Conservation (phyloP, 2,113 vertebrate genomes). For the Phaethornis superciliosus region DNA sequence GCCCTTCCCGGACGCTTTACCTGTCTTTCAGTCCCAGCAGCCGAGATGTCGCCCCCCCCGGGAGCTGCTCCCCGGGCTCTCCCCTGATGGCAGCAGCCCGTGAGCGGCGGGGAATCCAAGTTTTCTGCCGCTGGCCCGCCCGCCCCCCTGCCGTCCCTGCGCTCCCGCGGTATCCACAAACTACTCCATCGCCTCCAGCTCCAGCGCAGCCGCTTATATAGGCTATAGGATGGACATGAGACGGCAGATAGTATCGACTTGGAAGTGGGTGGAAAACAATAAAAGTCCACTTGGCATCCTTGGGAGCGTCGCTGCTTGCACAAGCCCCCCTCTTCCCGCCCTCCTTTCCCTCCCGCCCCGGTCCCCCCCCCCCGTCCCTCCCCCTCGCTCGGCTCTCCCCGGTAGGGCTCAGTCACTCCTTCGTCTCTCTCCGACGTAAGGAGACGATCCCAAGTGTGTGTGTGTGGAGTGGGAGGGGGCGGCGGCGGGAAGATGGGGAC, state of each 20-base stretch:
- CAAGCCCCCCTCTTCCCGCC: neutral
- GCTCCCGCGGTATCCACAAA: neutral
- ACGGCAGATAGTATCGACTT: constrained; percentile 63
- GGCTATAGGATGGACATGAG: constrained; percentile 60
- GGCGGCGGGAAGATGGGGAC: neutral
- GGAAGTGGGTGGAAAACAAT: constrained; percentile 69
- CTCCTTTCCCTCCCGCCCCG: neutral
- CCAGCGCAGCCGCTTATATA: constrained; percentile 67
- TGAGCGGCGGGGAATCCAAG: neutral
- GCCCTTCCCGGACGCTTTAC: neutral
- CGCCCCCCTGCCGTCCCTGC: neutral
- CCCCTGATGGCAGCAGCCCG: neutral
- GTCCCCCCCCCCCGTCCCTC: neutral
- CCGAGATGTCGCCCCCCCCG: neutral
- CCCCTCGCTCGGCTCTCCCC: constrained; percentile 1
- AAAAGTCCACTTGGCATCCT: constrained; percentile 68
- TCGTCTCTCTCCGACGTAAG: constrained; percentile 77
- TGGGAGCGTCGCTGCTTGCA: constrained; percentile 26
- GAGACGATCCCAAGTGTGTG: constrained; percentile 72
- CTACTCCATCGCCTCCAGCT: constrained; percentile 68
- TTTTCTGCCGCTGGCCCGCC: neutral
- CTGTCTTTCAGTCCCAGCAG: neutral
- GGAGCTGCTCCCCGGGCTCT: neutral
- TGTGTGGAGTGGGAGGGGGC: constrained; percentile 23
- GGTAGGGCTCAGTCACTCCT: constrained; percentile 71